phyloP scores from a whole-genome alignment of 2,888 invertebrate genomes.

The Dasypogon diadema region DNA sequence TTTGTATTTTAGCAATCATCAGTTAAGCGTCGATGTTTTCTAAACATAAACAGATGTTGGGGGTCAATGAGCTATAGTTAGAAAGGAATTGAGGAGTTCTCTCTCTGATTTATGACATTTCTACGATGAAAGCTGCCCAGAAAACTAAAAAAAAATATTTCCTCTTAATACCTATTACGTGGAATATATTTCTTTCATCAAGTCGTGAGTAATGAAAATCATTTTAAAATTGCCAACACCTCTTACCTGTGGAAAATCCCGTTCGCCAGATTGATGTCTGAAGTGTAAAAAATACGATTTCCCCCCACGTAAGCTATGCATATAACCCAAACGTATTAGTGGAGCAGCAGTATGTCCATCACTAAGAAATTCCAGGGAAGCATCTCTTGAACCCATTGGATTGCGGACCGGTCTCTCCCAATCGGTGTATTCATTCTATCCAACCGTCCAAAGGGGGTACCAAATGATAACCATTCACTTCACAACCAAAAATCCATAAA shows the following conservation, averaged over 20 bases:
- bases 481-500: not conserved
- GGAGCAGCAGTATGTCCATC: slow-evolving; percentile 94
- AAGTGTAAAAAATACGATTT: slow-evolving; percentile 90
- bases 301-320: slow-evolving; percentile 83
- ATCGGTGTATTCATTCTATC: slow-evolving; percentile 96
- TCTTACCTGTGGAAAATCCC: slow-evolving; percentile 80
- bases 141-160: too few relatives aligned
- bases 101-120: too few relatives aligned
- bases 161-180: too few relatives aligned
- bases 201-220: too few relatives aligned
- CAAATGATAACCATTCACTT: slow-evolving; percentile 1
- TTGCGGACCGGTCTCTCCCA: slow-evolving; percentile 92
- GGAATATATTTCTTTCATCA: too few relatives aligned
- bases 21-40: too few relatives aligned
- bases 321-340: slow-evolving; percentile 80
- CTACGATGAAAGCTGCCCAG: too few relatives aligned
- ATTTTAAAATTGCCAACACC: too few relatives aligned
- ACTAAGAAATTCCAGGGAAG: slow-evolving; percentile 86
- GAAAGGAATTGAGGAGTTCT: too few relatives aligned
- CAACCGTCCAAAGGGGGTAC: slow-evolving; percentile 16
- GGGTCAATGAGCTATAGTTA: too few relatives aligned
- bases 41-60: too few relatives aligned
- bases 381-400: slow-evolving; percentile 87
- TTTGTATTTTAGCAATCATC: too few relatives aligned
- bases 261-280: slow-evolving; percentile 85